A percentile compares a stretch with the other conserved stretches of the same genome.
phyloP scores from a whole-genome alignment of 2,113 vertebrate species.

The Austrofundulus limnaeus region DNA sequence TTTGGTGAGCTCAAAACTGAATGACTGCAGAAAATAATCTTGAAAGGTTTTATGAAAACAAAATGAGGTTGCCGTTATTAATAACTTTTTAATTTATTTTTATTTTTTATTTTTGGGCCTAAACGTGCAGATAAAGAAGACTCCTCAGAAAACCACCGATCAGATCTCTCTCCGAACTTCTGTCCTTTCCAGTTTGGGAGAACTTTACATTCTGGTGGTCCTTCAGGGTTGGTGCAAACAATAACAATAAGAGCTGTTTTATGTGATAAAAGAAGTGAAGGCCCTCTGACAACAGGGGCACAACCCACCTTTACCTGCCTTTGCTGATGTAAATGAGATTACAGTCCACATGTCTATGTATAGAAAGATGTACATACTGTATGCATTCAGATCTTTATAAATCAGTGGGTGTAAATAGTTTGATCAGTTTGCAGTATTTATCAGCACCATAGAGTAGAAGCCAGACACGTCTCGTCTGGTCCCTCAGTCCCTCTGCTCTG shows the following conservation, averaged over 20 bases:
- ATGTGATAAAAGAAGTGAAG: background rate
- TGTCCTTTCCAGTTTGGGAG: too few species aligned
- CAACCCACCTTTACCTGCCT: slow-evolving; percentile 69
- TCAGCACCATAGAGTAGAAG: slow-evolving; percentile 9
- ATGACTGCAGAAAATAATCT: background rate
- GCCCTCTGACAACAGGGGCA: too few species aligned
- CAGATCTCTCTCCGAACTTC: too few species aligned
- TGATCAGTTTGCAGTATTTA: slow-evolving; percentile 57
- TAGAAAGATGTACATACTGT: slow-evolving; percentile 73
- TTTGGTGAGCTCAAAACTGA: background rate
- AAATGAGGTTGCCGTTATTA: too few species aligned
- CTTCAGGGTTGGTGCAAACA: slow-evolving; percentile 22
- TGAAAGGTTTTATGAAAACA: too few species aligned
- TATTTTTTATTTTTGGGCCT: too few species aligned
- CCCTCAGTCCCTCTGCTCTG: background rate
- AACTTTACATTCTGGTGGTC: too few species aligned
- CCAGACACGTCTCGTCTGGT: background rate
- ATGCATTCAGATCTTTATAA: slow-evolving; percentile 76
- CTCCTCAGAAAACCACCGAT: background rate
- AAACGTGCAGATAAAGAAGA: background rate
- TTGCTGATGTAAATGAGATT: slow-evolving; percentile 72
- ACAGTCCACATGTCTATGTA: slow-evolving; percentile 80
- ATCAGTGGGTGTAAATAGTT: slow-evolving; percentile 66
- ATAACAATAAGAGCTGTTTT: background rate
- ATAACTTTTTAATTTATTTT: too few species aligned